Evolutionary conservation across 2,888 invertebrate genomes (phyloP).

Genomic region (Geotrupes spiniger): DNA sequence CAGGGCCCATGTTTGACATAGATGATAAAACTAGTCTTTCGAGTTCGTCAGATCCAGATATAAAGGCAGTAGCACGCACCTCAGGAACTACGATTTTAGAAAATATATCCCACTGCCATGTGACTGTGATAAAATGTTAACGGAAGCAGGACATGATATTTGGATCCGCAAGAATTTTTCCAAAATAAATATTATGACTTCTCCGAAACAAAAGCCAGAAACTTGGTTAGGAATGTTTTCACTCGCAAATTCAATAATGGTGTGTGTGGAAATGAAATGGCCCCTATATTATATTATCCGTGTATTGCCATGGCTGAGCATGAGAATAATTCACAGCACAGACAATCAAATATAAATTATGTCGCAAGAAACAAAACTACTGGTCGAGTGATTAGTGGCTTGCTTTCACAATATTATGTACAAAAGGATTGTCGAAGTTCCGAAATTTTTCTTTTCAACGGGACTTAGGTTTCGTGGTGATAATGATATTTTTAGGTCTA

Average conservation of each 20-base stretch:
- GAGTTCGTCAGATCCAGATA: background rate
- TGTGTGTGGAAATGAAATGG: no score
- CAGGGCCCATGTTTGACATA: no score
- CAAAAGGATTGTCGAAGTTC: background rate
- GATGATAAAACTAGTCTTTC: background rate
- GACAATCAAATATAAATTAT: background rate
- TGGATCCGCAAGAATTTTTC: constrained; percentile 26
- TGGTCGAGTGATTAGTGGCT: background rate
- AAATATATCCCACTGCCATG: constrained; percentile 12
- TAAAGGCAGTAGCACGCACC: constrained; percentile 8
- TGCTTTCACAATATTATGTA: constrained; percentile 1
- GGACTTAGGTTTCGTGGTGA: no score
- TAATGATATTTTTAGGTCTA: no score
- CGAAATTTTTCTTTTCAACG: no score
- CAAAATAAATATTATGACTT: constrained; percentile 28
- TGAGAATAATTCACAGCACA: constrained; percentile 1
- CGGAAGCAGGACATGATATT: constrained; percentile 25
- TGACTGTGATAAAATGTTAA: constrained; percentile 24
- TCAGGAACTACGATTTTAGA: constrained; percentile 13
- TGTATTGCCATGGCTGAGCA: constrained; percentile 2
- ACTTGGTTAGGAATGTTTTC: constrained; percentile 21
- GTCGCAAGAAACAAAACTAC: background rate
- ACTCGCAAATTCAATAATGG: constrained; percentile 20
- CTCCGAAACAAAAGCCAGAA: constrained; percentile 23
- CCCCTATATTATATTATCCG: background rate